Conservation (phyloP, 2,888 invertebrate species). For the Microctonus hyperodae region DNA sequence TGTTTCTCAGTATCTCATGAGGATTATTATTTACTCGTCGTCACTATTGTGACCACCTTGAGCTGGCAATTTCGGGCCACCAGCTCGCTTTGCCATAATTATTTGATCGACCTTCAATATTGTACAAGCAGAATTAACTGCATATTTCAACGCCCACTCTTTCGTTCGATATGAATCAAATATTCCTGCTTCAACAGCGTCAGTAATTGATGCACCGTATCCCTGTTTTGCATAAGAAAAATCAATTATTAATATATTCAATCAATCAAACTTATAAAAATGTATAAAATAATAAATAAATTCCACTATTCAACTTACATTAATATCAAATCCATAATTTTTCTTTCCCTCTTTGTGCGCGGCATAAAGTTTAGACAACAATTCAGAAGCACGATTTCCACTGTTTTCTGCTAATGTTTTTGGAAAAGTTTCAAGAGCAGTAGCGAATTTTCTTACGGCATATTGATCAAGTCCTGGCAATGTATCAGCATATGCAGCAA, state of each 20-base stretch:
- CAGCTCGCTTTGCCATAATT: constrained; percentile 97
- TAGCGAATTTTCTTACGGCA: constrained; percentile 91
- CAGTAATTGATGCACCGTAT: constrained; percentile 73
- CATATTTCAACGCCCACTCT: constrained; percentile 94
- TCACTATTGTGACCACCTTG: constrained; percentile 72
- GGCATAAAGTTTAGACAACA: constrained; percentile 87
- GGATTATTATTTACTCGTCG: constrained; percentile 67
- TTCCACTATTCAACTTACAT: constrained; percentile 63
- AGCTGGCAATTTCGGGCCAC: constrained; percentile 84
- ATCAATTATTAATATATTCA: background rate
- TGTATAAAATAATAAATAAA: background rate
- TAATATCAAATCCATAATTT: constrained; percentile 86
- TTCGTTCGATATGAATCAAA: constrained; percentile 86
- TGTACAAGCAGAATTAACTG: constrained; percentile 90
- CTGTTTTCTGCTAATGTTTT: constrained; percentile 94
- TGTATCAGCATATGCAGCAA: constrained; percentile 88
- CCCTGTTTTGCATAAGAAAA: constrained; percentile 55
- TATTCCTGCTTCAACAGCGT: constrained; percentile 80
- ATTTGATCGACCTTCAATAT: constrained; percentile 96
- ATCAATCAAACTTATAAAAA: background rate
- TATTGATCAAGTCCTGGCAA: constrained; percentile 96
- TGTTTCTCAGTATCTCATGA: background rate
- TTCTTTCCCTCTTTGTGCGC: constrained; percentile 91
- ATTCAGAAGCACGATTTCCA: constrained; percentile 86
- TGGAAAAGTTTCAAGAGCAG: constrained; percentile 88